Evolutionary conservation across 2,113 vertebrate species (phyloP).

Genomic region (Callionymus lyra): DNA sequence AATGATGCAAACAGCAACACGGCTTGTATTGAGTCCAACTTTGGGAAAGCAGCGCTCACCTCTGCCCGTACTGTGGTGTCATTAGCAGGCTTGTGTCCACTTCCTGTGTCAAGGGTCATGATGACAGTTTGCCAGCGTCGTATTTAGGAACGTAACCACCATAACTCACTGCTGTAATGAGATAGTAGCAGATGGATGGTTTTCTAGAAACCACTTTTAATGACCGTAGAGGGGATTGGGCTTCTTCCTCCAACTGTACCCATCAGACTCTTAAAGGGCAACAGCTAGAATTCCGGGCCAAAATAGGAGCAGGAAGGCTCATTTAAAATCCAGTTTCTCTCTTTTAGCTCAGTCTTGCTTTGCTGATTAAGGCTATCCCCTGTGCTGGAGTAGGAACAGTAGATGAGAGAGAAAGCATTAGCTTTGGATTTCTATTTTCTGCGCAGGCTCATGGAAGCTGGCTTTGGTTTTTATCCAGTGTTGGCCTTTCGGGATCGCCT

Average conservation of each 20-base stretch:
- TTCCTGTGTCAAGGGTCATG: conserved; percentile 56
- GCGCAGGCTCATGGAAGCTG: conserved; percentile 21
- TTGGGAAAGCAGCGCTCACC: conserved; percentile 23
- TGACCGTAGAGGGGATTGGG: conserved; percentile 58
- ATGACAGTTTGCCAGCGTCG: conserved; percentile 52
- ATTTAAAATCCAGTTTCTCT: conserved; percentile 22
- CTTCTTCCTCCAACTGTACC: conserved; percentile 47
- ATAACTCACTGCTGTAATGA: conserved; percentile 64
- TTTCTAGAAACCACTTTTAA: conserved; percentile 61
- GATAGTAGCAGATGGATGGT: conserved; percentile 64
- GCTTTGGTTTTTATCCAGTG: conserved; percentile 42
- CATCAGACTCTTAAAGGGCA: conserved; percentile 61
- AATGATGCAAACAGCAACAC: conserved; percentile 28
- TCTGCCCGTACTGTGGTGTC: conserved; percentile 42
- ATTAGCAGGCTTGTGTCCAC: conserved; percentile 56
- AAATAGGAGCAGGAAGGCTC: conserved; percentile 44
- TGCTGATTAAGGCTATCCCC: conserved; percentile 23
- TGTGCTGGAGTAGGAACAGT: conserved; percentile 21
- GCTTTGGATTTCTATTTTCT: conserved; percentile 21
- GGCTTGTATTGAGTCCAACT: conserved; percentile 26
- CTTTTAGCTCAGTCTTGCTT: conserved; percentile 28
- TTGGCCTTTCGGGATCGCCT: conserved; percentile 42
- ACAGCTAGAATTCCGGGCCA: conserved; percentile 51
- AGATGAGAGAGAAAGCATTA: conserved; percentile 31
- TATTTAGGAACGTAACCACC: conserved; percentile 61